Percentiles rank a stretch among this genome's conserved stretches.
These are phyloP conservation scores for Parnassius orleans DNA, from an alignment of 2,888 invertebrate genomes.

Conservation along the genomic window DNA sequence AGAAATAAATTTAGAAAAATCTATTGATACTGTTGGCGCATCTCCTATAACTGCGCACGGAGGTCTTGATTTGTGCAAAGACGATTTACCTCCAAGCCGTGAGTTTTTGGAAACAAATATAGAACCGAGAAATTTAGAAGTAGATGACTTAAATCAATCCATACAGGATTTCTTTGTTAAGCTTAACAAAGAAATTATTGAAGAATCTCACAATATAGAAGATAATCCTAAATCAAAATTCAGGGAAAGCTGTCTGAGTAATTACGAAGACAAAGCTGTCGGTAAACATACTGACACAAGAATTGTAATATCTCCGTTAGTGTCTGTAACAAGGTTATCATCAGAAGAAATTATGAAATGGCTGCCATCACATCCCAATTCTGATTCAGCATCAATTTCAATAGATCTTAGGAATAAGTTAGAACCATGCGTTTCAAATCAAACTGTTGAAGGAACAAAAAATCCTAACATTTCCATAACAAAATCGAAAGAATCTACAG, in stretches of 20 bases:
- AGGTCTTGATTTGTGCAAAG: slow-evolving; percentile 35
- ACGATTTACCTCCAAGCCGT: slow-evolving; percentile 50
- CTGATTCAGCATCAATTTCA: slow-evolving; percentile 24
- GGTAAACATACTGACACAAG: neutral
- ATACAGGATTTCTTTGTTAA: slow-evolving; percentile 48
- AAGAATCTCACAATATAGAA: neutral
- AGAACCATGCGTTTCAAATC: neutral
- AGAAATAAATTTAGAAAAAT: slow-evolving; percentile 40
- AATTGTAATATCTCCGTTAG: slow-evolving; percentile 20
- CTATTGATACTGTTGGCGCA: slow-evolving; percentile 51
- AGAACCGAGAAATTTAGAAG: slow-evolving; percentile 47
- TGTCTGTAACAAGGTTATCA: slow-evolving; percentile 31
- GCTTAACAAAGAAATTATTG: slow-evolving; percentile 41
- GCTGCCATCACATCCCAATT: slow-evolving; percentile 32
- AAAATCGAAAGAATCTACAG: neutral
- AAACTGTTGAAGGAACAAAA: slow-evolving; percentile 7
- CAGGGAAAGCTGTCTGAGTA: neutral
- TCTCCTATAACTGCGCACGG: slow-evolving; percentile 59
- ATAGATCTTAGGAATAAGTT: slow-evolving; percentile 7
- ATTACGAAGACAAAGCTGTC: neutral
- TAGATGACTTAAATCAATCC: slow-evolving; percentile 44
- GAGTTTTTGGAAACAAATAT: slow-evolving; percentile 40
- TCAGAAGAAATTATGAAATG: slow-evolving; percentile 32
- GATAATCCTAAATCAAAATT: neutral
- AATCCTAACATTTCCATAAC: neutral